These are phyloP conservation scores for Phoenicopterus ruber DNA, from an alignment of 2,113 vertebrate genomes.

Conservation along the genomic window DNA sequence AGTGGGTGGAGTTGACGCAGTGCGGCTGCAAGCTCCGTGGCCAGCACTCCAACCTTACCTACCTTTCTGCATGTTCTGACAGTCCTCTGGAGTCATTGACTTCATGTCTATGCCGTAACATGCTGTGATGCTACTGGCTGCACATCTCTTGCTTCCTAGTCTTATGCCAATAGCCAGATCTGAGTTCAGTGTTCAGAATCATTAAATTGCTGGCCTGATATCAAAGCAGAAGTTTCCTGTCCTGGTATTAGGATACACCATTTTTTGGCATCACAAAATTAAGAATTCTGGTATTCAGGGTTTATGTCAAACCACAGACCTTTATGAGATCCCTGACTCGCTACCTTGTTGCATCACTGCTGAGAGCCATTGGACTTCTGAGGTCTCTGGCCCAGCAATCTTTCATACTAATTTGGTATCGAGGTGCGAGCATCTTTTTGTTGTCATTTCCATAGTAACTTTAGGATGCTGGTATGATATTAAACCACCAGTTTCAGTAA, in stretches of 20 bases:
- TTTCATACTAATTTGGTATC: rapidly evolving
- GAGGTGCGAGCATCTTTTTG: not conserved
- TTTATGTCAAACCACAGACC: not conserved
- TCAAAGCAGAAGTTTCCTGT: not conserved
- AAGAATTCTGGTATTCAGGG: not conserved
- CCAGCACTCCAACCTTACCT: not conserved
- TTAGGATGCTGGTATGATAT: not conserved
- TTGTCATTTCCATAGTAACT: not conserved
- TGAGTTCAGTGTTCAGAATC: not conserved
- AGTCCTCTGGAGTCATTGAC: not conserved
- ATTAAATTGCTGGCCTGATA: not conserved
- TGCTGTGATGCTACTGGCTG: not conserved
- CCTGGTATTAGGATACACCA: not conserved
- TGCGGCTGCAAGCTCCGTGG: not conserved
- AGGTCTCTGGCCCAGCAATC: not conserved
- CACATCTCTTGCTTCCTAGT: not conserved
- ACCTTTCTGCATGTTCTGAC: not conserved
- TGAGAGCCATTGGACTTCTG: not conserved
- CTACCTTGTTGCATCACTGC: not conserved
- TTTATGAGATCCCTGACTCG: not conserved
- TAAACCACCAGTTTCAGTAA: not conserved
- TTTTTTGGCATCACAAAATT: not conserved
- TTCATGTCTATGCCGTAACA: not conserved
- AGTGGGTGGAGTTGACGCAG: not conserved
- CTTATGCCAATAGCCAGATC: not conserved